phyloP scores from a whole-genome alignment of 2,113 vertebrate species.

The Galemys pyrenaicus region DNA sequence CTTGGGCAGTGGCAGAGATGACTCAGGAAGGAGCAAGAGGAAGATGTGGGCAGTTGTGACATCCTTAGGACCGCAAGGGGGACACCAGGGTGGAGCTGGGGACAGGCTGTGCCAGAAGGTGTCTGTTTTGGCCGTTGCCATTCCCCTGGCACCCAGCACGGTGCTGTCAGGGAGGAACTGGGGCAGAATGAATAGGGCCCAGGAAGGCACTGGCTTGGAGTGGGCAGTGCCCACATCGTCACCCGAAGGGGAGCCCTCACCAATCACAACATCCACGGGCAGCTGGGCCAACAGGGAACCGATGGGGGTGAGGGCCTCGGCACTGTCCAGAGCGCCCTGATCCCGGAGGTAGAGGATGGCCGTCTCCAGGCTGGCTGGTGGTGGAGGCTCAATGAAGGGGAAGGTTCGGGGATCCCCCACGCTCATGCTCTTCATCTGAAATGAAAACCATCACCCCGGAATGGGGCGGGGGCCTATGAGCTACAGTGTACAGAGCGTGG shows the following conservation, averaged over 20 bases:
- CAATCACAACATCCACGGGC: conserved; percentile 95
- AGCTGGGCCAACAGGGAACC: conserved; percentile 92
- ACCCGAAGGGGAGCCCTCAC: conserved; percentile 76
- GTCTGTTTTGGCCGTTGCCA: background rate
- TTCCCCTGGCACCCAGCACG: background rate
- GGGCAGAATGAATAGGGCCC: background rate
- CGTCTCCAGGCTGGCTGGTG: conserved; percentile 90
- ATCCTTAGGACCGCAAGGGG: background rate
- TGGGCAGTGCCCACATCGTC: rapidly evolving
- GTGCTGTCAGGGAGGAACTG: rapidly evolving
- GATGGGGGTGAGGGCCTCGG: conserved; percentile 88
- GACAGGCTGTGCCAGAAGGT: rapidly evolving
- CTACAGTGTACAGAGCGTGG: background rate
- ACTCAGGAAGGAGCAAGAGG: background rate
- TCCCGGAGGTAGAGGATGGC: conserved; percentile 91
- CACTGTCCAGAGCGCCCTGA: conserved; percentile 91
- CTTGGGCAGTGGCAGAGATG: background rate
- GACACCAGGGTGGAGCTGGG: background rate
- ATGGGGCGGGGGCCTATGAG: background rate
- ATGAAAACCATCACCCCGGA: background rate
- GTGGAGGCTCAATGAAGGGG: conserved; percentile 93
- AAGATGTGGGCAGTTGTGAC: background rate
- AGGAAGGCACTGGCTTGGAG: background rate
- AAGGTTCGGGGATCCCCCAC: conserved; percentile 93
- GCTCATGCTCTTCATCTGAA: conserved; percentile 95